Percentiles rank a stretch among this genome's conserved stretches.
Evolutionary conservation across 2,797 vertebrate genomes (phyloP).

Genomic region (Antrozous pallidus): DNA sequence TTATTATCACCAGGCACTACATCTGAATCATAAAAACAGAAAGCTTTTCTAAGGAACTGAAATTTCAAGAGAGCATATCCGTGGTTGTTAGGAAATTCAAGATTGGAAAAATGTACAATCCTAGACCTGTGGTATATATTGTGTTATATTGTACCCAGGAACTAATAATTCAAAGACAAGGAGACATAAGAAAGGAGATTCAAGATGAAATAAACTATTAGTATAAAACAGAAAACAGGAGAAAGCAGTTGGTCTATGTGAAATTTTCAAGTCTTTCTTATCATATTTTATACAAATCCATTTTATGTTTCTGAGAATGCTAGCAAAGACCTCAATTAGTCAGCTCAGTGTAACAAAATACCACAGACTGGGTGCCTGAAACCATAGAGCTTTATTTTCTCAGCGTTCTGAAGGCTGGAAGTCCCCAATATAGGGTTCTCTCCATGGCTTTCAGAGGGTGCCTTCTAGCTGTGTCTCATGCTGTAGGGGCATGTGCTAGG

Average conservation of each 20-base stretch:
- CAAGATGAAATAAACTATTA: not conserved
- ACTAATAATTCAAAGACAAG: not conserved
- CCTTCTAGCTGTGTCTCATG: not conserved
- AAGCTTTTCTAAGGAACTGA: constrained; percentile 41
- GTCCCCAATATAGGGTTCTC: not conserved
- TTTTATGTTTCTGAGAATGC: not conserved
- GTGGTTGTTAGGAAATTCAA: not conserved
- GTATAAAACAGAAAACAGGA: not conserved
- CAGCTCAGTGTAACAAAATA: not conserved
- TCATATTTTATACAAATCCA: not conserved
- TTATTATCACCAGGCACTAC: constrained; percentile 53
- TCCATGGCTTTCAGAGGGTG: not conserved
- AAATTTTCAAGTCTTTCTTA: not conserved
- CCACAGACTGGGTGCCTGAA: not conserved
- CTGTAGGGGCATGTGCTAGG: not conserved
- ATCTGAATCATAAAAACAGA: constrained; percentile 56
- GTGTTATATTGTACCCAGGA: not conserved
- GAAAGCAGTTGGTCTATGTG: not conserved
- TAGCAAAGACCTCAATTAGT: not conserved
- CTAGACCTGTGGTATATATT: not conserved
- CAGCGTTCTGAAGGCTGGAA: not conserved
- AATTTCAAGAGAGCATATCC: not conserved
- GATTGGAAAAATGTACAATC: not conserved
- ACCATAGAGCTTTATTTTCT: not conserved
- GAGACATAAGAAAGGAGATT: not conserved